phyloP scores from a whole-genome alignment of 2,888 invertebrate species.

The Hoplodrina blanda region DNA sequence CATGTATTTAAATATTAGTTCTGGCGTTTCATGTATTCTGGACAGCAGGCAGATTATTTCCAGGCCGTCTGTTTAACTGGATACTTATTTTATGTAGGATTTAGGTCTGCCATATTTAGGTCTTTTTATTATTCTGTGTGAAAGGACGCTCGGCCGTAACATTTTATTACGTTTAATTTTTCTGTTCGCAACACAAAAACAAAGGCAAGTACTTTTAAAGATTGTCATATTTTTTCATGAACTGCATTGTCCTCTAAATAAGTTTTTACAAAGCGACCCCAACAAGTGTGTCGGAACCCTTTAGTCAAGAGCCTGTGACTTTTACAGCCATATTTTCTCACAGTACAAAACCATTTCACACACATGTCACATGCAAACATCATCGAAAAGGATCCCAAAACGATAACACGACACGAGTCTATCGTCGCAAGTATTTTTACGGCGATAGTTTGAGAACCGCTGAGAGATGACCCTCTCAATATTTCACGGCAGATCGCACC shows the following conservation, averaged over 20 bases:
- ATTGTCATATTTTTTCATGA: background rate
- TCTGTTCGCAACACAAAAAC: background rate
- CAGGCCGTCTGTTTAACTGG: slow-evolving; percentile 17
- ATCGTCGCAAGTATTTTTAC: slow-evolving; percentile 36
- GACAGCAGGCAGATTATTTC: slow-evolving; percentile 34
- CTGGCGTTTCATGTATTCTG: slow-evolving; percentile 30
- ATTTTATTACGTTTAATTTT: background rate
- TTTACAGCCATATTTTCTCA: slow-evolving; percentile 19
- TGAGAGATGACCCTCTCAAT: slow-evolving; percentile 79
- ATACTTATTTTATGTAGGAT: slow-evolving; percentile 26
- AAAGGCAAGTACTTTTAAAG: background rate
- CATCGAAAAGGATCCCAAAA: slow-evolving; percentile 46
- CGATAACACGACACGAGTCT: slow-evolving; percentile 50
- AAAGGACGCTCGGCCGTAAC: slow-evolving; percentile 1
- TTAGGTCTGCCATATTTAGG: slow-evolving; percentile 26
- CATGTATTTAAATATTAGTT: slow-evolving; percentile 56
- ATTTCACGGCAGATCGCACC: slow-evolving; percentile 80
- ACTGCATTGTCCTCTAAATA: background rate
- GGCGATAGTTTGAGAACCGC: slow-evolving; percentile 74
- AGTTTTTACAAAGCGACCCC: background rate
- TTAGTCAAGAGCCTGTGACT: background rate
- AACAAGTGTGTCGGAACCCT: background rate
- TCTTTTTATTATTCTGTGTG: slow-evolving; percentile 18
- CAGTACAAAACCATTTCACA: slow-evolving; percentile 19
- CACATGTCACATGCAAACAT: slow-evolving; percentile 49